Conservation (phyloP, 2,797 vertebrate genomes). For the Helarctos malayanus region DNA sequence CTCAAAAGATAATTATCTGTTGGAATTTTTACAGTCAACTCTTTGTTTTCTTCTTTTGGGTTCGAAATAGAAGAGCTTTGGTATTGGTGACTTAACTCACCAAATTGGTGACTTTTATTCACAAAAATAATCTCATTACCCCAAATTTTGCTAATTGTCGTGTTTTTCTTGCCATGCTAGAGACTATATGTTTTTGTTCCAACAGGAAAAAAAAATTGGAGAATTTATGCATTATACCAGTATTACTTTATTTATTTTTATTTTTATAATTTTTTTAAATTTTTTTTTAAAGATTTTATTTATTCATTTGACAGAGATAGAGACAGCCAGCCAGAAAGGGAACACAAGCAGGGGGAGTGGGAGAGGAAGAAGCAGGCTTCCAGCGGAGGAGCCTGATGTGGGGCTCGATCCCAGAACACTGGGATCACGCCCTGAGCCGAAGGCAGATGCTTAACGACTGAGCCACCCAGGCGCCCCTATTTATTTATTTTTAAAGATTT, state of each 20-base stretch:
- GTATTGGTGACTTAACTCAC: background rate
- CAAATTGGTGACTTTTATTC: slow-evolving; percentile 31
- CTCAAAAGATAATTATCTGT: background rate
- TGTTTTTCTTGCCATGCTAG: slow-evolving; percentile 18
- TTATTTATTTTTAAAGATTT: background rate
- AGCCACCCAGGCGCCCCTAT: too few relatives aligned
- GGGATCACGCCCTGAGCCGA: too few relatives aligned
- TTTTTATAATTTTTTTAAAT: too few relatives aligned
- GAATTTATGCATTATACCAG: background rate
- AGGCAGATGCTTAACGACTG: too few relatives aligned
- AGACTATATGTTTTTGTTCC: background rate
- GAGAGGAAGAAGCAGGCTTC: too few relatives aligned
- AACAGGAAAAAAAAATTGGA: background rate
- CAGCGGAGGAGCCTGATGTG: too few relatives aligned
- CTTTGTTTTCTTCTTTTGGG: background rate
- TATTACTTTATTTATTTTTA: background rate
- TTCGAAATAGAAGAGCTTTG: background rate
- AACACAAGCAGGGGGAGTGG: too few relatives aligned
- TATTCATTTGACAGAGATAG: too few relatives aligned
- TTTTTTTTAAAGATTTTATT: too few relatives aligned
- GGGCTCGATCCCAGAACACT: too few relatives aligned
- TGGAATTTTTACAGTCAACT: background rate
- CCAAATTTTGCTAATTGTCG: slow-evolving; percentile 70
- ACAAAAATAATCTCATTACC: background rate
- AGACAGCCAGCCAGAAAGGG: too few relatives aligned